phyloP scores from a whole-genome alignment of 2,113 vertebrate species.

The Puma concolor region DNA sequence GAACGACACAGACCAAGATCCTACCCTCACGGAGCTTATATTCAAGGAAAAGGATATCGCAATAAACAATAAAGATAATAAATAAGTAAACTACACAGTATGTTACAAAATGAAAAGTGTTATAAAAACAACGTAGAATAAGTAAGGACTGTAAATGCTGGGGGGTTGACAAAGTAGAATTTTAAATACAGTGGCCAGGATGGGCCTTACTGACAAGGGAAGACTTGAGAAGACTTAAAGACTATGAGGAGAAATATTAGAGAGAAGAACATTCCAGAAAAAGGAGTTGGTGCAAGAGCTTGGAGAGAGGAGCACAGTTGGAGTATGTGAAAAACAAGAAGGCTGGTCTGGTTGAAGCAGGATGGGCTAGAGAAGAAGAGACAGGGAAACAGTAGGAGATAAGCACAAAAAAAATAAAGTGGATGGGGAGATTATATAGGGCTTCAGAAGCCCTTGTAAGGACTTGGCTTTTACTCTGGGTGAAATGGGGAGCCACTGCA shows the following conservation, averaged over 20 bases:
- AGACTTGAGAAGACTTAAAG: not conserved
- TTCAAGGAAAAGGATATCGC: not conserved
- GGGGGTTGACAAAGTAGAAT: not conserved
- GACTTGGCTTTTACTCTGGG: not conserved
- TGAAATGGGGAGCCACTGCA: not conserved
- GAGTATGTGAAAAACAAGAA: not conserved
- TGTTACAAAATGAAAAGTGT: not conserved
- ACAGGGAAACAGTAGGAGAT: not conserved
- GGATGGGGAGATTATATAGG: not conserved
- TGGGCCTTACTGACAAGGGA: not conserved
- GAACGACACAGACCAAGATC: not conserved
- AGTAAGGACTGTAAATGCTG: not conserved
- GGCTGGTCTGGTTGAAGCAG: not conserved
- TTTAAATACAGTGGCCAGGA: not conserved
- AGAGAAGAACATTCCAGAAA: not conserved
- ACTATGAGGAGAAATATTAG: not conserved
- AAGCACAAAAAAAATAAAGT: not conserved
- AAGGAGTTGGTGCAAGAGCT: not conserved
- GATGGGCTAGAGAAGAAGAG: not conserved
- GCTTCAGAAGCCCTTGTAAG: not conserved
- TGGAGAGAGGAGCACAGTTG: not conserved
- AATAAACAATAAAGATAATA: not conserved
- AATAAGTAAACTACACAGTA: not conserved
- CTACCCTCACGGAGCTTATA: not conserved
- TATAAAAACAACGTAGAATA: not conserved